Conservation (phyloP, 2,888 invertebrate species). For the Tenthredo mesomela region DNA sequence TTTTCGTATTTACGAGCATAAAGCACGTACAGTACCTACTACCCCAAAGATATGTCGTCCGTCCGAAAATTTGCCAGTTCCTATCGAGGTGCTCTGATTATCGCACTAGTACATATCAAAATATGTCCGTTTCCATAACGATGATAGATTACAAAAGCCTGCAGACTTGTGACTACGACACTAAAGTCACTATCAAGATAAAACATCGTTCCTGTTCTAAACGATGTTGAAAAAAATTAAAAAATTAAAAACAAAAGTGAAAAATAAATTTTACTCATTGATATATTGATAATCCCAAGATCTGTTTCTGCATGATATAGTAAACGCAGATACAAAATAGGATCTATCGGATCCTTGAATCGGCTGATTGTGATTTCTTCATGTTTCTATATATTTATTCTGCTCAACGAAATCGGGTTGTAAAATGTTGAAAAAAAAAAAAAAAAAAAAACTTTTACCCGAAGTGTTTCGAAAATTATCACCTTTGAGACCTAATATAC, state of each 20-base stretch:
- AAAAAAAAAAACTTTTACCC: neutral
- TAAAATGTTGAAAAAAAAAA: too few relatives aligned
- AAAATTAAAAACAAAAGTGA: neutral
- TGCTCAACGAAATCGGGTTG: neutral
- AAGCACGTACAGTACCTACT: neutral
- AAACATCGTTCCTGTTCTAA: neutral
- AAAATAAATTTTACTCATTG: neutral
- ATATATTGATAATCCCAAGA: neutral
- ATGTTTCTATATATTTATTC: neutral
- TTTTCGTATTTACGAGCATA: neutral
- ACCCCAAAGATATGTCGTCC: neutral
- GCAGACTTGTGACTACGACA: neutral
- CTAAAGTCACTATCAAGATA: neutral
- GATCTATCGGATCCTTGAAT: neutral
- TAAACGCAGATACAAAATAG: neutral
- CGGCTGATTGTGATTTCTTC: neutral
- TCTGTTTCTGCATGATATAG: neutral
- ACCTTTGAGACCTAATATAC: neutral
- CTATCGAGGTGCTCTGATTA: neutral
- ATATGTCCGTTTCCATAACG: neutral
- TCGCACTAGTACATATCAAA: neutral
- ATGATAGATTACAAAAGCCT: neutral
- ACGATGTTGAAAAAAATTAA: neutral
- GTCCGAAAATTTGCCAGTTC: neutral
- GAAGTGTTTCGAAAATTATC: neutral